Conservation (phyloP, 1,140 invertebrate genomes). For the Pollicipes pollicipes region DNA sequence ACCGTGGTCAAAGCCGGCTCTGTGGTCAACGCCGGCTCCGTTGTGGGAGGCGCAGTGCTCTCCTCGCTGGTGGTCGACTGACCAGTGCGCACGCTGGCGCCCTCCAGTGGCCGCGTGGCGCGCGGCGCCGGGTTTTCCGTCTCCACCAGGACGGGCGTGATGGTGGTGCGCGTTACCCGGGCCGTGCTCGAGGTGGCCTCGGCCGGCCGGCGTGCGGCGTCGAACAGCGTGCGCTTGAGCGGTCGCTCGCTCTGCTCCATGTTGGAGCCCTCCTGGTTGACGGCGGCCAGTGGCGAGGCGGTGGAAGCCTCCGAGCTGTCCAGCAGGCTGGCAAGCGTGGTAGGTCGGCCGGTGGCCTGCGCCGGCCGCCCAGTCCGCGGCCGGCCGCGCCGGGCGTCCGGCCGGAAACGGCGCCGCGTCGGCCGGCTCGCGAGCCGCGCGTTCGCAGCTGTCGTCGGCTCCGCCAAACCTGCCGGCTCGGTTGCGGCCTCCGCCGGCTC, state of each 20-base stretch:
- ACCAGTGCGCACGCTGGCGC: no score
- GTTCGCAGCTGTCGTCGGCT: no score
- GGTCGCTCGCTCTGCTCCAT: neutral
- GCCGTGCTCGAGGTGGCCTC: neutral
- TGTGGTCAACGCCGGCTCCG: neutral
- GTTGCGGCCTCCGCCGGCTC: neutral
- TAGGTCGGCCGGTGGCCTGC: no score
- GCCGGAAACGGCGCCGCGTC: neutral
- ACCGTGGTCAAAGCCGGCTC: no score
- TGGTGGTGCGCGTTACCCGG: neutral
- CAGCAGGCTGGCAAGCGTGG: neutral
- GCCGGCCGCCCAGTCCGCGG: no score
- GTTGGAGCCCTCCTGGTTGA: neutral
- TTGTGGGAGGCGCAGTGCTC: neutral
- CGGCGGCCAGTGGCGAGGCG: neutral
- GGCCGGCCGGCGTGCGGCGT: no score
- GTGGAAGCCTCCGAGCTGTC: no score
- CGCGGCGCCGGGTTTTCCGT: neutral
- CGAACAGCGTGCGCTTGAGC: neutral
- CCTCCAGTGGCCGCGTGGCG: neutral
- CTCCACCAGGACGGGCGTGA: neutral
- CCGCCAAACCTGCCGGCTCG: neutral
- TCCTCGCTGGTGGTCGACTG: no score
- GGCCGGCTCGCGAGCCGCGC: no score
- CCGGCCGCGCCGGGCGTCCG: neutral